phyloP scores from a whole-genome alignment of 2,113 vertebrate genomes.

The Tetrax tetrax region DNA sequence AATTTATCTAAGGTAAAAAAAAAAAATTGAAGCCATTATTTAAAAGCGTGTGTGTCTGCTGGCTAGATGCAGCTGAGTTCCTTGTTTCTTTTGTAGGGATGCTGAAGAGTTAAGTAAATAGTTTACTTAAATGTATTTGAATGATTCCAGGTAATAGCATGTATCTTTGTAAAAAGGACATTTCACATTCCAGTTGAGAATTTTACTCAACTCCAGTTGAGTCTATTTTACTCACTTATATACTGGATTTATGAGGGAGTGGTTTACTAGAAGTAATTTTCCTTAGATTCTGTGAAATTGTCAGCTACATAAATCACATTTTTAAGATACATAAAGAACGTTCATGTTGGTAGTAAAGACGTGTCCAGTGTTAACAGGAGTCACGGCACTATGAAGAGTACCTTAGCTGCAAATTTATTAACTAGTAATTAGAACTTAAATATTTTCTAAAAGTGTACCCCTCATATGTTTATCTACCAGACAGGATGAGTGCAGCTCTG shows the following conservation, averaged over 20 bases:
- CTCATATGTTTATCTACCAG: neutral
- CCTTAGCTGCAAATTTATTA: neutral
- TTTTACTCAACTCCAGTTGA: neutral
- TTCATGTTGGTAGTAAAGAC: neutral
- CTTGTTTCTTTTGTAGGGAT: neutral
- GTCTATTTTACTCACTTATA: neutral
- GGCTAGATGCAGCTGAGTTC: neutral
- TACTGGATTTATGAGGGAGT: neutral
- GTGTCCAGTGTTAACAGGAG: neutral
- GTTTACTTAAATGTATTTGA: neutral
- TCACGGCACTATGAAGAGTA: neutral
- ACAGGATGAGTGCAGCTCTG: neutral
- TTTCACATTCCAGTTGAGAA: neutral
- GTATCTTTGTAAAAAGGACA: neutral
- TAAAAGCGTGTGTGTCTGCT: neutral
- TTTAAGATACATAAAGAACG: neutral
- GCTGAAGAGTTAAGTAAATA: neutral
- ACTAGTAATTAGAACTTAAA: neutral
- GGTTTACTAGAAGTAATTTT: neutral
- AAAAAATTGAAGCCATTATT: neutral
- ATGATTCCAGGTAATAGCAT: neutral
- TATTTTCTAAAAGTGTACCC: neutral
- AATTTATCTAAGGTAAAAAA: neutral
- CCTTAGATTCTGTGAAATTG: neutral
- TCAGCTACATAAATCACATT: neutral